Conservation (phyloP, 1,140 invertebrate species). For the Idris sp. region DNA sequence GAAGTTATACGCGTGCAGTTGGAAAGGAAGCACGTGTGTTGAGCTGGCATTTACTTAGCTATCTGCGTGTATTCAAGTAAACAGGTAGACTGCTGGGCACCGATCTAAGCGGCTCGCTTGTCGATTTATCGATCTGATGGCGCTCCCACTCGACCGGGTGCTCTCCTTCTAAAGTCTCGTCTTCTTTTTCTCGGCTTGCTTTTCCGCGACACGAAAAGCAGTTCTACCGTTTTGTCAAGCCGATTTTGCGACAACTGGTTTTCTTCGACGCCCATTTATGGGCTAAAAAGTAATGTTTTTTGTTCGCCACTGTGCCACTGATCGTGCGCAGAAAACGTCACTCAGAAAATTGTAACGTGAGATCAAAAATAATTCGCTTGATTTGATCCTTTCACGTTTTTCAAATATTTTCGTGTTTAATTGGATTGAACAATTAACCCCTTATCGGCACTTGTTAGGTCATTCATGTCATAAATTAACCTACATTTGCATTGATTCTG, state of each 20-base stretch:
- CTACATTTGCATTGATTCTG: too few relatives aligned
- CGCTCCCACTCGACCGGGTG: conserved; percentile 26
- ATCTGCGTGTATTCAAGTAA: conserved; percentile 57
- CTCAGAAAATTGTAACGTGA: conserved; percentile 51
- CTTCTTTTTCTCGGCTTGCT: conserved; percentile 45
- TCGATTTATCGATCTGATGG: conserved; percentile 53
- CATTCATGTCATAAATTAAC: too few relatives aligned
- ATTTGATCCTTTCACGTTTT: conserved; percentile 21
- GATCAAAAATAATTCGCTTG: conserved; percentile 35
- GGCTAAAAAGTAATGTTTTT: conserved; percentile 49
- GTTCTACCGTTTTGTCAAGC: conserved; percentile 59
- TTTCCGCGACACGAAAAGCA: conserved; percentile 56
- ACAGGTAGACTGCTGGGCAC: conserved; percentile 76
- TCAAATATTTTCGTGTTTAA: background rate
- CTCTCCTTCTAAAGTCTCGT: conserved; percentile 52
- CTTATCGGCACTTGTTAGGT: too few relatives aligned
- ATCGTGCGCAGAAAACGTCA: conserved; percentile 13
- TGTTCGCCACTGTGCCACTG: conserved; percentile 19
- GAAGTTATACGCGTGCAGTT: conserved; percentile 49
- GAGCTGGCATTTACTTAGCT: conserved; percentile 41
- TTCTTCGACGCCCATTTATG: conserved; percentile 52
- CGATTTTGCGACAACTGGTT: conserved; percentile 56
- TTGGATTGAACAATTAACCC: background rate
- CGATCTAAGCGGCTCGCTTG: conserved; percentile 62
- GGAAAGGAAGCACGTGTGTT: conserved; percentile 62